Evolutionary conservation across 2,113 vertebrate genomes (phyloP).

Genomic region (Scalopus aquaticus): DNA sequence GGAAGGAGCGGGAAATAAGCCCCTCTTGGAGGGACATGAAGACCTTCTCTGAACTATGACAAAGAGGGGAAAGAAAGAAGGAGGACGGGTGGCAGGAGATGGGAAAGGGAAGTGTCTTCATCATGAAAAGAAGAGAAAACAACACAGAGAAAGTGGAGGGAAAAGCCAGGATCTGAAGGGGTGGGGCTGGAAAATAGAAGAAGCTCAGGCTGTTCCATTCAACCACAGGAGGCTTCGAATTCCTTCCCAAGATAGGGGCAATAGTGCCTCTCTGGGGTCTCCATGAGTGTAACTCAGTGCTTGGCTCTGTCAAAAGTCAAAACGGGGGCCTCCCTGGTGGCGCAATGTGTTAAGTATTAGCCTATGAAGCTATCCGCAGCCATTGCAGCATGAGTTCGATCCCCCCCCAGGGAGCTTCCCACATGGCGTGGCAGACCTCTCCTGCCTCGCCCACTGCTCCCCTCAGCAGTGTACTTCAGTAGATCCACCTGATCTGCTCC

Average conservation of each 20-base stretch:
- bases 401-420: no score
- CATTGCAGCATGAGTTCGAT: no score
- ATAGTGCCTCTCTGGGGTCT: background rate
- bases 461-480: no score
- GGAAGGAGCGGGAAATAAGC: background rate
- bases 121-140: background rate
- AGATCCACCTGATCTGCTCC: no score
- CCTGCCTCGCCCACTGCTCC: no score
- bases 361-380: no score
- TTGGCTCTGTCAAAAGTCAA: background rate
- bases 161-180: background rate
- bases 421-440: no score
- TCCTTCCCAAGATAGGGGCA: background rate
- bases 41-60: background rate
- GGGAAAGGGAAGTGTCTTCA: background rate
- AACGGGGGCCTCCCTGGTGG: background rate
- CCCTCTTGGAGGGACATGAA: background rate
- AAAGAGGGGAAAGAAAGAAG: background rate
- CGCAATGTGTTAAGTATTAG: no score
- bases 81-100: background rate
- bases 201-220: background rate
- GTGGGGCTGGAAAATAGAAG: background rate
- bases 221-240: background rate
- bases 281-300: fast-evolving
- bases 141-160: background rate